Conservation (phyloP, 2,113 vertebrate genomes). For the Hoplias malabaricus region DNA sequence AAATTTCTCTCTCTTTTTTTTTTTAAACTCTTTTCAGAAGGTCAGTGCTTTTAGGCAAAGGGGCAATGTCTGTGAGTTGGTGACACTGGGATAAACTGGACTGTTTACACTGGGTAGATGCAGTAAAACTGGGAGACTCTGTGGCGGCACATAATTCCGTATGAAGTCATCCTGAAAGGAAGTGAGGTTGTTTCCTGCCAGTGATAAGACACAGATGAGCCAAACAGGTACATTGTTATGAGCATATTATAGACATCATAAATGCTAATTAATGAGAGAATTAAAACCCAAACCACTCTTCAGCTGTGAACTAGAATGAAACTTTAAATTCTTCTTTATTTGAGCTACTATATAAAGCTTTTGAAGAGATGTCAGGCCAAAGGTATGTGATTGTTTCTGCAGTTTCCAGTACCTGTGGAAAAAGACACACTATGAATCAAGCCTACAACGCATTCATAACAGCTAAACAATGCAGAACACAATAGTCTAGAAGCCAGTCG, state of each 20-base stretch:
- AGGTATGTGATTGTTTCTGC: neutral
- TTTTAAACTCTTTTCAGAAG: conserved; percentile 23
- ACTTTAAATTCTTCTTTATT: neutral
- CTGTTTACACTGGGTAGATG: conserved; percentile 18
- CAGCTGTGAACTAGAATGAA: neutral
- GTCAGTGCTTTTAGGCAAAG: conserved; percentile 21
- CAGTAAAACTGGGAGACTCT: conserved; percentile 41
- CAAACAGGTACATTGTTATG: conserved; percentile 32
- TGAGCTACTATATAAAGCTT: neutral
- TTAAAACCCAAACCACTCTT: neutral
- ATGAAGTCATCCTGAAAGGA: conserved; percentile 51
- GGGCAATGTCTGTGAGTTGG: conserved; percentile 7
- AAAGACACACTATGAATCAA: neutral
- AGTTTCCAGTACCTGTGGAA: conserved; percentile 21
- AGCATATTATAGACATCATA: conserved; percentile 21
- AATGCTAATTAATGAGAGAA: neutral
- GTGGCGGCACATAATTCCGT: conserved; percentile 43
- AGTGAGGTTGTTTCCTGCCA: conserved; percentile 44
- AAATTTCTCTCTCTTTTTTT: neutral
- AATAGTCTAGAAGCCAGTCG: neutral
- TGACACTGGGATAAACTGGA: conserved; percentile 12
- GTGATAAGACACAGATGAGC: conserved; percentile 52
- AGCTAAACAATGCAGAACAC: neutral
- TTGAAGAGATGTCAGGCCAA: neutral
- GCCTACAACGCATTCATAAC: neutral